phyloP scores from a whole-genome alignment of 2,888 invertebrate species.

The Eupithecia exiguata region DNA sequence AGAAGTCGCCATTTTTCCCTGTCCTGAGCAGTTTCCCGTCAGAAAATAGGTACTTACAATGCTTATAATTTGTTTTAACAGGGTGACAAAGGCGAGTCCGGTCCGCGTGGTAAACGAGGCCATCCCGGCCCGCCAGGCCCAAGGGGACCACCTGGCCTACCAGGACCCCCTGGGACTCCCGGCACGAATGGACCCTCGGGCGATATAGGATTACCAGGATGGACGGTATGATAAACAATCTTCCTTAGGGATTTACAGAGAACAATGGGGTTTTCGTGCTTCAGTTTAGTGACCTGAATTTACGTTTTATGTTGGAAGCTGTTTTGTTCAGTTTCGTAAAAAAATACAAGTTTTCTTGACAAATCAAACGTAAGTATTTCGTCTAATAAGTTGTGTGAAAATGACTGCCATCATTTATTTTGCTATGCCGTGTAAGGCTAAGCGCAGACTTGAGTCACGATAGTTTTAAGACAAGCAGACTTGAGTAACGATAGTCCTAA shows the following conservation, averaged over 20 bases:
- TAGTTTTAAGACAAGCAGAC: too few species aligned
- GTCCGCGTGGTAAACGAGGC: constrained; percentile 84
- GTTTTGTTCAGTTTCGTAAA: not conserved
- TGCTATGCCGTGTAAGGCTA: too few species aligned
- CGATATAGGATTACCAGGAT: constrained; percentile 91
- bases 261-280: constrained; percentile 34
- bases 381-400: not conserved
- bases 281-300: not conserved
- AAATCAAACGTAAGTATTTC: not conserved
- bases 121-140: constrained; percentile 92
- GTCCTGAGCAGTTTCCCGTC: too few species aligned
- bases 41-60: not conserved
- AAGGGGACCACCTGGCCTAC: constrained; percentile 88
- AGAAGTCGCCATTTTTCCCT: too few species aligned
- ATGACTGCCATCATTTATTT: not conserved
- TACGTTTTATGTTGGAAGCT: not conserved
- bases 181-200: constrained; percentile 88
- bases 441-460: too few species aligned
- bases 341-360: not conserved
- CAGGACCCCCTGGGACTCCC: constrained; percentile 88
- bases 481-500: too few species aligned
- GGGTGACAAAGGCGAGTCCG: constrained; percentile 78
- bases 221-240: constrained; percentile 83
- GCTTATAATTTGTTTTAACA: constrained; percentile 42
- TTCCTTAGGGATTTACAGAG: constrained; percentile 34